Percentiles rank a stretch among this genome's conserved stretches.
These are phyloP conservation scores for Scaptomyza montana DNA, from an alignment of 1,140 invertebrate genomes.

Conservation along the genomic window DNA sequence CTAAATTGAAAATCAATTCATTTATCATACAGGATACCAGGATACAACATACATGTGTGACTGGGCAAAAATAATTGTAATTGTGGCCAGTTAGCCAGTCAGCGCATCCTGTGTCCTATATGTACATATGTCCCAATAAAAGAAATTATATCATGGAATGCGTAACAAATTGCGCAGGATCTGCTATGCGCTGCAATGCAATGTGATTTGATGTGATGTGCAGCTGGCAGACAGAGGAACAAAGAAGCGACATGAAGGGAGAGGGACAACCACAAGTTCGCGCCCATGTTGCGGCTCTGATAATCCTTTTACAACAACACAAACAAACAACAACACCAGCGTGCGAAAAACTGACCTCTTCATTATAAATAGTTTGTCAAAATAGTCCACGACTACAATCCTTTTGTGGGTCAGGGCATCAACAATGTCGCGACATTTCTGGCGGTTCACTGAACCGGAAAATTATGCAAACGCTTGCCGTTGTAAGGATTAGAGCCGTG, in stretches of 20 bases:
- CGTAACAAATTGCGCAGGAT: slow-evolving; percentile 46
- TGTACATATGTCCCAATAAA: background rate
- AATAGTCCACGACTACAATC: slow-evolving; percentile 11
- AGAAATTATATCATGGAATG: slow-evolving; percentile 20
- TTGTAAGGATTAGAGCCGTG: slow-evolving; percentile 24
- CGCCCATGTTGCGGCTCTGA: slow-evolving; percentile 68
- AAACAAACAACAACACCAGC: slow-evolving; percentile 63
- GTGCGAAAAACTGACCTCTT: slow-evolving; percentile 68
- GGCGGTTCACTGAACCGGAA: slow-evolving; percentile 61
- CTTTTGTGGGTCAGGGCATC: slow-evolving; percentile 17
- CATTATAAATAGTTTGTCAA: slow-evolving; percentile 50
- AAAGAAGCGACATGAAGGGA: no score
- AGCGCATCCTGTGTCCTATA: slow-evolving; percentile 23
- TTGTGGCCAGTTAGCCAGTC: slow-evolving; percentile 21
- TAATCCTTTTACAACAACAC: slow-evolving; percentile 64
- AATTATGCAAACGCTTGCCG: slow-evolving; percentile 60
- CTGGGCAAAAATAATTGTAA: slow-evolving; percentile 48
- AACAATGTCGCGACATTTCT: slow-evolving; percentile 21
- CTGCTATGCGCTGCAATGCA: slow-evolving; percentile 1
- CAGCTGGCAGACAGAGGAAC: slow-evolving; percentile 16
- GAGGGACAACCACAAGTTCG: slow-evolving; percentile 62
- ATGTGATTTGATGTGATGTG: background rate
- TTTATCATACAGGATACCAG: slow-evolving; percentile 50
- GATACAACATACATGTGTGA: slow-evolving; percentile 60
- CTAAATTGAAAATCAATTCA: slow-evolving; percentile 43